Conservation (phyloP, 1,140 invertebrate species). For the Aphelenchoides besseyi region DNA sequence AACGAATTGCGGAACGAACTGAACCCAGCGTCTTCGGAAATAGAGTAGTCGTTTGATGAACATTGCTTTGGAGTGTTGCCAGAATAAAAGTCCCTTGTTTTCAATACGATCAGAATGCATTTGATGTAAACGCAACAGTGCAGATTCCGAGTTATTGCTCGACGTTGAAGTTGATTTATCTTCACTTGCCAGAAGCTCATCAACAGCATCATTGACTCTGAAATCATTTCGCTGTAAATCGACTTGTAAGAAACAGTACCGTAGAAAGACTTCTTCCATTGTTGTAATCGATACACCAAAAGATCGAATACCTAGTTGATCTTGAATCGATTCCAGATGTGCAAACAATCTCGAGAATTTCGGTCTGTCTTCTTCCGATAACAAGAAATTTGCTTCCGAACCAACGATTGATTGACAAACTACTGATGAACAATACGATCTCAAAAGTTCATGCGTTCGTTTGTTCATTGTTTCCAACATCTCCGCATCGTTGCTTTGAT, state of each 20-base stretch:
- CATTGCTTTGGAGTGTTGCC: conserved; percentile 32
- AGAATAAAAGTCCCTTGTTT: background rate
- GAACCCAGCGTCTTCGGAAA: conserved; percentile 24
- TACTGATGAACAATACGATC: conserved; percentile 26
- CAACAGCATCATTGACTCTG: conserved; percentile 69
- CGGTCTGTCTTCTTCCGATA: conserved; percentile 31
- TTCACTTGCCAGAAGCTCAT: background rate
- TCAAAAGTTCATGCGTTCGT: conserved; percentile 20
- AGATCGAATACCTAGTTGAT: conserved; percentile 63
- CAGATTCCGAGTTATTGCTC: background rate
- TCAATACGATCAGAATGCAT: background rate
- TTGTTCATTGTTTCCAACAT: conserved; percentile 10
- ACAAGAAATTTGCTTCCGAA: conserved; percentile 39
- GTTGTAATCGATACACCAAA: conserved; percentile 66
- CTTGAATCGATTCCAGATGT: conserved; percentile 32
- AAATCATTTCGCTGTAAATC: background rate
- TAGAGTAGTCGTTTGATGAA: conserved; percentile 35
- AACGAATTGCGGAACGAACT: conserved; percentile 35
- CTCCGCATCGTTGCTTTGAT: background rate
- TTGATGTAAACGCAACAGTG: background rate
- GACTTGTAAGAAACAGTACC: conserved; percentile 38
- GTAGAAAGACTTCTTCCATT: conserved; percentile 67
- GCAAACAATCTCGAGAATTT: conserved; percentile 36
- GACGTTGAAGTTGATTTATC: background rate
- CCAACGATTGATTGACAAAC: conserved; percentile 39